Evolutionary conservation across 2,113 vertebrate species (phyloP), one percentile per base, ranked within the genome.

Genomic region (Abramis brama): DNA sequence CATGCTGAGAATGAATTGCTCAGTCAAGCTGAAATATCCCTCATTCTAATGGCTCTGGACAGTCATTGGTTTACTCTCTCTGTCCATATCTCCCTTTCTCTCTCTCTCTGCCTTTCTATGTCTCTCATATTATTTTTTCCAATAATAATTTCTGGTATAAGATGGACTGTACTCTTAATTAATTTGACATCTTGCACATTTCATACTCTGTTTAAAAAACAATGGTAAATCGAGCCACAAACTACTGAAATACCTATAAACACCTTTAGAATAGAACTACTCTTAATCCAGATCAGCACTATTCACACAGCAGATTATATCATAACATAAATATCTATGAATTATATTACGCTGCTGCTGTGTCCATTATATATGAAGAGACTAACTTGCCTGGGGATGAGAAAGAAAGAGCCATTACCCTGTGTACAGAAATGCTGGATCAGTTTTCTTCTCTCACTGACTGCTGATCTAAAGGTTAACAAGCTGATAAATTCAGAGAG

Each of bases 1-100:
- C 95, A 96, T 94, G 95, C 94, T 82, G 94, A 94, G 94, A 95
- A 96, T 95, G 94, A 96, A 96, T 95, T 95, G 94, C 92, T 95
- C 94, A 95, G 94, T 95, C 94, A 95, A 95, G 90, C 95, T 94
- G 94, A 96, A 96, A 96, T 95, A 94, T 95, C 93, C 93, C 94
- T 95, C 95, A 94, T 96, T 95, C 93, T 95, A 95, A 96, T 94
- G 94, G 94, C 93, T 93, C 93, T 93, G 93, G 94, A 95, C 94
- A 95, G 93, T 94, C 94, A 93, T 88, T 93, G 93, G 91, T 88
- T 78, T 79, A 55, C 55, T 86, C 66, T 87, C 91, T 91, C 92
- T 93, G 80, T 87, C 84, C 84, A 83, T 88, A 86, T 90, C 84
- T 86, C 66, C 85, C 64, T 88, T 91, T 91, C 64, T 89, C 77